phyloP scores from a whole-genome alignment of 2,113 vertebrate species.

The Serinus canaria region DNA sequence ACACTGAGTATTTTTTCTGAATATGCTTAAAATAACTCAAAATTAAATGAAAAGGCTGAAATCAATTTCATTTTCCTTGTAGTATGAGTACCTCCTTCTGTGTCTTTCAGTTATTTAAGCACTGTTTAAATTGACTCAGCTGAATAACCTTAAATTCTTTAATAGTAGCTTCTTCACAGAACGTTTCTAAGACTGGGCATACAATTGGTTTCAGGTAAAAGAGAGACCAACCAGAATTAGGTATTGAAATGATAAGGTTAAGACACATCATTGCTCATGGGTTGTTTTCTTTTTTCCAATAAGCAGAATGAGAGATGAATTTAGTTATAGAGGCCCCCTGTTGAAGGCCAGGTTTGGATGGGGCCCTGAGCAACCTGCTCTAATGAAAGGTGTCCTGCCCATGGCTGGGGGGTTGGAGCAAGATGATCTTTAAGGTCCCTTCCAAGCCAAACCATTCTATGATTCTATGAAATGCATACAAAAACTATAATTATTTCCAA shows the following conservation, averaged over 20 bases:
- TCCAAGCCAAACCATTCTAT: neutral
- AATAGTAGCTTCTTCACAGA: neutral
- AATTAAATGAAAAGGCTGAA: neutral
- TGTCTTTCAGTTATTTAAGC: slow-evolving; percentile 48
- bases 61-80: neutral
- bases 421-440: neutral
- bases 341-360: neutral
- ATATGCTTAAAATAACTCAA: neutral
- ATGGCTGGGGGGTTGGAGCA: neutral
- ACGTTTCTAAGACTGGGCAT: neutral
- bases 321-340: neutral
- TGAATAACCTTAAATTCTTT: neutral
- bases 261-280: neutral
- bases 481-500: neutral
- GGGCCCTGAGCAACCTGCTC: neutral
- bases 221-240: neutral
- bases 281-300: neutral
- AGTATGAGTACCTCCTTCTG: neutral
- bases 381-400: neutral
- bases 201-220: neutral
- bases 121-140: neutral
- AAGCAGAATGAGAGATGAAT: neutral
- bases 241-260: neutral
- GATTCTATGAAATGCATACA: neutral
- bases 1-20: neutral